A percentile compares a stretch with the other conserved stretches of the same genome.
Conservation (phyloP, 2,113 vertebrate genomes). For the Chiloscyllium plagiosum region DNA sequence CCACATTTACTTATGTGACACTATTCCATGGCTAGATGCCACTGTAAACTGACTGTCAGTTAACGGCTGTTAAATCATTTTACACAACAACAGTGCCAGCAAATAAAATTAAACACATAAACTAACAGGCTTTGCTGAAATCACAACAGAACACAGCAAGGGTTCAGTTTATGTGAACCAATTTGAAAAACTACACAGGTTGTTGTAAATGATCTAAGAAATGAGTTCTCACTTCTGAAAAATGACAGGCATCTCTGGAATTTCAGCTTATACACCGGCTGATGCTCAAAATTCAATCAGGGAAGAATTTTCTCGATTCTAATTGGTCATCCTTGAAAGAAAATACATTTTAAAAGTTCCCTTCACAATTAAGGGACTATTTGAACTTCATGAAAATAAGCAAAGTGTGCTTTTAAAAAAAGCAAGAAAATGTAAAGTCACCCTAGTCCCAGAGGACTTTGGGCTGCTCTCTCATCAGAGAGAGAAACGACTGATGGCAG, state of each 20-base stretch:
- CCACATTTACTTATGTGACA: constrained; percentile 27
- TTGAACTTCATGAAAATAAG: neutral
- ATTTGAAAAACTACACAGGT: neutral
- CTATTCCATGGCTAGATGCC: neutral
- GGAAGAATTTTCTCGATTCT: neutral
- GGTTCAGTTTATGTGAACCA: neutral
- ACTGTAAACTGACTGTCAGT: constrained; percentile 16
- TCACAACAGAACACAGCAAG: neutral
- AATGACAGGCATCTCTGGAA: neutral
- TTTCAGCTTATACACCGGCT: neutral
- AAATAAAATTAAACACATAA: neutral
- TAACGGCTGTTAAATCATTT: constrained; percentile 26
- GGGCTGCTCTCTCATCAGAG: too few species aligned
- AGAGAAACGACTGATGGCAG: too few species aligned
- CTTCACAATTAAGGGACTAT: neutral
- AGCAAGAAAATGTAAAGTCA: neutral
- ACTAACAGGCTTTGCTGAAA: neutral
- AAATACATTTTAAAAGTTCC: neutral
- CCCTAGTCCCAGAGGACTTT: too few species aligned
- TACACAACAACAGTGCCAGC: neutral
- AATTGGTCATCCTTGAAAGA: neutral
- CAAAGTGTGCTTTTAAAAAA: neutral
- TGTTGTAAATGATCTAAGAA: neutral
- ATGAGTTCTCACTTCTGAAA: neutral
- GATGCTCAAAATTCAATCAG: neutral